Conservation (phyloP, 2,113 vertebrate genomes). For the Seriola dumerili region DNA sequence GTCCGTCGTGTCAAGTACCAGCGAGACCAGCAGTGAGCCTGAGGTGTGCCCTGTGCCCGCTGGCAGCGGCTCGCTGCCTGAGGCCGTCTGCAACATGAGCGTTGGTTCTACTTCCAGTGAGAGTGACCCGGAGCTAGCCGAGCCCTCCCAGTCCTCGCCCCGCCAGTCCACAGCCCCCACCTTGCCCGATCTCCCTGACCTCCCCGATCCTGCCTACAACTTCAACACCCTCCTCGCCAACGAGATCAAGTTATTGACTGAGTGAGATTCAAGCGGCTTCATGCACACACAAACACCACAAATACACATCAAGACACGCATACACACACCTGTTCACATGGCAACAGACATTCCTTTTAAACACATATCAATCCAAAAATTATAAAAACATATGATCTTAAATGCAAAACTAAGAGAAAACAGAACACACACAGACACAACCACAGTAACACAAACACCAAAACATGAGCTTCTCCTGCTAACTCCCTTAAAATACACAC, state of each 20-base stretch:
- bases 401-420: slow-evolving; percentile 55
- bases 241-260: slow-evolving; percentile 90
- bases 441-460: slow-evolving; percentile 43
- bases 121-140: slow-evolving; percentile 89
- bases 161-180: slow-evolving; percentile 71
- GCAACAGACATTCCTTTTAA: slow-evolving; percentile 63
- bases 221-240: slow-evolving; percentile 90
- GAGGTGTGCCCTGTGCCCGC: slow-evolving; percentile 84
- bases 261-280: slow-evolving; percentile 83
- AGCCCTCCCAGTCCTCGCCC: slow-evolving; percentile 79
- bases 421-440: slow-evolving; percentile 38
- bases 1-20: slow-evolving; percentile 88
- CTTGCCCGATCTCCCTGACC: slow-evolving; percentile 76
- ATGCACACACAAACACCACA: slow-evolving; percentile 54
- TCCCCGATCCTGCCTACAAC: slow-evolving; percentile 86
- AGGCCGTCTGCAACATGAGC: slow-evolving; percentile 87
- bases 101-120: slow-evolving; percentile 91
- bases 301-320: slow-evolving; percentile 31
- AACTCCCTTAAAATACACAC: slow-evolving; percentile 45
- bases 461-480: slow-evolving; percentile 67
- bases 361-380: slow-evolving; percentile 57
- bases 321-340: slow-evolving; percentile 47
- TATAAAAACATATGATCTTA: slow-evolving; percentile 20
- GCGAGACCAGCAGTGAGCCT: slow-evolving; percentile 89
- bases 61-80: slow-evolving; percentile 80